Evolutionary conservation across 1,140 invertebrate genomes (phyloP).

Genomic region (Bombus waltoni): DNA sequence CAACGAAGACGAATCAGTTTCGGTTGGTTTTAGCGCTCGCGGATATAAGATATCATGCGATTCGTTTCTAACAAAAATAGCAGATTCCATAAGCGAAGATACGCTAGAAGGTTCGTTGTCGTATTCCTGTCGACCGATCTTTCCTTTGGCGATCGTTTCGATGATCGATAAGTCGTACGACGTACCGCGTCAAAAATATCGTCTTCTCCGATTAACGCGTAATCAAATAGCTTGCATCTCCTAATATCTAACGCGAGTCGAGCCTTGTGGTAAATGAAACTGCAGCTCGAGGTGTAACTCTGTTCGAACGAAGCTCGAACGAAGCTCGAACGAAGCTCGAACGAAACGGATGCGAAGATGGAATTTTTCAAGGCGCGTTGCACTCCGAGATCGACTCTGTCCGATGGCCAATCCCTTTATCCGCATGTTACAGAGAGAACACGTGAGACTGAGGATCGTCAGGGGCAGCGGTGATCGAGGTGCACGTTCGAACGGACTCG

Average conservation of each 20-base stretch:
- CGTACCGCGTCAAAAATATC: too few species aligned
- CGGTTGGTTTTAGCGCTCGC: background rate
- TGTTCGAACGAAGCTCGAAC: background rate
- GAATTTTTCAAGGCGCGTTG: too few species aligned
- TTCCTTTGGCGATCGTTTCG: too few species aligned
- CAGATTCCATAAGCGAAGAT: background rate
- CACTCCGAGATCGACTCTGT: background rate
- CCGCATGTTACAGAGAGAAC: slow-evolving; percentile 26
- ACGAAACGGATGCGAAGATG: background rate
- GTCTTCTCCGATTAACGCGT: too few species aligned
- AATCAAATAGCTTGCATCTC: too few species aligned
- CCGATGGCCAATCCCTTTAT: background rate
- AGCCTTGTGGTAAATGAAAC: fast-evolving
- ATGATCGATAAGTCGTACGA: too few species aligned
- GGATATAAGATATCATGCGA: background rate
- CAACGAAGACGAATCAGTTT: background rate
- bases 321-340: background rate
- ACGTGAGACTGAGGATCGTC: background rate
- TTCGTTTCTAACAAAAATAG: fast-evolving
- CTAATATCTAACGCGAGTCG: too few species aligned
- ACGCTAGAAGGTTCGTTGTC: too few species aligned
- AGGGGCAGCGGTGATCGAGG: background rate
- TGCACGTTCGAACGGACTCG: background rate
- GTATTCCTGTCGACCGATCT: too few species aligned
- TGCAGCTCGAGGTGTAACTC: too few species aligned